A percentile compares a stretch with the other conserved stretches of the same genome.
phyloP scores from a whole-genome alignment of 2,888 invertebrate genomes.

The Oxyscelio sp. region DNA sequence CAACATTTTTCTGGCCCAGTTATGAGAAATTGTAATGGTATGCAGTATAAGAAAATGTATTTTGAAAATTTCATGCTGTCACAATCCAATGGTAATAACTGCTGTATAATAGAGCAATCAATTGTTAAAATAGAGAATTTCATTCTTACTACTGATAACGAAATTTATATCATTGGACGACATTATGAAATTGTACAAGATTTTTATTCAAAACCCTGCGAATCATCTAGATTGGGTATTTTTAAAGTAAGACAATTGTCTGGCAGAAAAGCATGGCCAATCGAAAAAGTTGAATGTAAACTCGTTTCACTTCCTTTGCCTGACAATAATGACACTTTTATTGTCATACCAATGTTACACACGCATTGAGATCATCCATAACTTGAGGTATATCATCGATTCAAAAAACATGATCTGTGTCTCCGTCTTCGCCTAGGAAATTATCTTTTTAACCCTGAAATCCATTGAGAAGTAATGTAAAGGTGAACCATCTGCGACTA shows the following conservation, averaged over 20 bases:
- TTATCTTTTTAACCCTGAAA: no score
- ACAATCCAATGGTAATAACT: neutral
- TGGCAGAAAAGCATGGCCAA: neutral
- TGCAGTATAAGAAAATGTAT: neutral
- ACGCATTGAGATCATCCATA: no score
- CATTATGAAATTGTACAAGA: constrained; percentile 27
- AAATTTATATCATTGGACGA: neutral
- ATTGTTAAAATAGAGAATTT: constrained; percentile 5
- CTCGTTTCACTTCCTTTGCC: no score
- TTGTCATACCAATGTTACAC: no score
- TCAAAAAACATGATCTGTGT: no score
- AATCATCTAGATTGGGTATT: neutral
- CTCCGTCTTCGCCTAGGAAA: no score
- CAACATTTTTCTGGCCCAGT: constrained; percentile 14
- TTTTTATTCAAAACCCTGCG: neutral
- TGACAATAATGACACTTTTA: no score
- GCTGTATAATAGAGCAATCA: neutral
- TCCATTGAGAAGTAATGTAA: no score
- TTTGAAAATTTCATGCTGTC: neutral
- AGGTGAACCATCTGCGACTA: no score
- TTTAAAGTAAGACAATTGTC: neutral
- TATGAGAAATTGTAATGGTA: neutral
- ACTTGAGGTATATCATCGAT: no score
- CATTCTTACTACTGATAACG: neutral
- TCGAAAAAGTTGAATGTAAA: no score